Base-by-base conservation (phyloP, 2,888 invertebrate species). In the Cantharis rufa region DNA sequence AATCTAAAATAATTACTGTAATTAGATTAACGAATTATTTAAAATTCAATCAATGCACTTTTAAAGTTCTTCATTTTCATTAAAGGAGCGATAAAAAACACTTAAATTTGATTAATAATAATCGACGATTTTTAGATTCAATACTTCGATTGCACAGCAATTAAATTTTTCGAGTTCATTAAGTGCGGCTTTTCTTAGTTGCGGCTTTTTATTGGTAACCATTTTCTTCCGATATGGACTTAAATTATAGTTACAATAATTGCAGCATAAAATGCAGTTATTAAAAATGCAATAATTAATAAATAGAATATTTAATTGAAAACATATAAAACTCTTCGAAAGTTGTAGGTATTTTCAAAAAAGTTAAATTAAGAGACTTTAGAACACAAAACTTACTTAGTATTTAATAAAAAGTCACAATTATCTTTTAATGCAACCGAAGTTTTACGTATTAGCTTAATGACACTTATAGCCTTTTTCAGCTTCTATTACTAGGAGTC, bases 401-500 rank as follows among this genome's bases (percentile, higher is more conserved):
- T n/a, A 32, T 48, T 48, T n/a, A 48, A 48, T 48, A n/a, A n/a
- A n/a, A 48, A 9, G 48, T n/a, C 48, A 48, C 48, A 9, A 48
- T n/a, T n/a, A n/a, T 48, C n/a, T 48, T 48, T 48, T 48, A 48
- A 48, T 48, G n/a, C n/a, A n/a, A 48, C 48, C 48, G 48, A 48
- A 48, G 48, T 48, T 48, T 48, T n/a, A 7, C 48, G 48, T 48
- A 48, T 48, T 11, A 13, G 18, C 21, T 21, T 13, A 21, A 13
- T 48, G 66, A 24, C 72, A 72, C 72, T 68, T 68, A 32, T 69
- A 21, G 15, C 15, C 32, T 28, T 62, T 27, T 75, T 75, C 75
- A 32, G 71, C 71, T 66, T 66, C 73, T 77, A 77, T 48, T 68
- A 70, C 70, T 77, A 73, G 70, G 70, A 73, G 77, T 77, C 73